Percentiles rank a stretch among this genome's conserved stretches.
Conservation (phyloP, 2,888 invertebrate species). For the Drosophila maculinotata region DNA sequence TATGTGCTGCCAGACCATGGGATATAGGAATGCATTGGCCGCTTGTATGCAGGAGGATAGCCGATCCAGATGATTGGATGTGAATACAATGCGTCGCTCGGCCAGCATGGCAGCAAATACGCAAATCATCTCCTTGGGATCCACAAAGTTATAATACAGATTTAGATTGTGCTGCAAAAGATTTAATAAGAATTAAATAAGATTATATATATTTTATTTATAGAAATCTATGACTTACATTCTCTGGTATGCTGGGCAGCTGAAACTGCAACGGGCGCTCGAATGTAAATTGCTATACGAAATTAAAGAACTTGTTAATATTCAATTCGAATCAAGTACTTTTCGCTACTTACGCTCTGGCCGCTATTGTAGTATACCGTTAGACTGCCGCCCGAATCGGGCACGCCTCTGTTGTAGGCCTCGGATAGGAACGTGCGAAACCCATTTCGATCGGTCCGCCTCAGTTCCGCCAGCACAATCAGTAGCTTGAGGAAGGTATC, state of each 20-base stretch:
- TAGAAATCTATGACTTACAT: slow-evolving; percentile 88
- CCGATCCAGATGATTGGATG: slow-evolving; percentile 94
- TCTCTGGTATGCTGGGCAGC: slow-evolving; percentile 97
- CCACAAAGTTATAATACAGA: slow-evolving; percentile 99
- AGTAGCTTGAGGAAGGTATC: slow-evolving; percentile 91
- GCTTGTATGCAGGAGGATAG: slow-evolving; percentile 97
- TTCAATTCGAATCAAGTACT: background rate
- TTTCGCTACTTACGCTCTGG: slow-evolving; percentile 86
- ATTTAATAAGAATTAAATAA: background rate
- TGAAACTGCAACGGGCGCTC: slow-evolving; percentile 92
- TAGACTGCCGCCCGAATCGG: slow-evolving; percentile 89
- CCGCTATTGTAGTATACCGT: slow-evolving; percentile 87
- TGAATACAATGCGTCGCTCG: slow-evolving; percentile 96
- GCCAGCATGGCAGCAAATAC: slow-evolving; percentile 98
- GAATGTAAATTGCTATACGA: slow-evolving; percentile 91
- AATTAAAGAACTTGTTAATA: slow-evolving; percentile 55
- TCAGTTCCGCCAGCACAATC: slow-evolving; percentile 82
- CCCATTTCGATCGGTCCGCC: slow-evolving; percentile 76
- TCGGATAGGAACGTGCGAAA: slow-evolving; percentile 87
- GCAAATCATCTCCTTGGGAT: slow-evolving; percentile 96
- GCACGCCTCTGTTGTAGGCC: slow-evolving; percentile 89
- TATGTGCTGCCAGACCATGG: slow-evolving; percentile 99
- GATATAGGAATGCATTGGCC: slow-evolving; percentile 96
- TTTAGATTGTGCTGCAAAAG: slow-evolving; percentile 94
- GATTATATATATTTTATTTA: background rate